Evolutionary conservation across 2,113 vertebrate species (phyloP).

Genomic region (Oreocharis arfaki): DNA sequence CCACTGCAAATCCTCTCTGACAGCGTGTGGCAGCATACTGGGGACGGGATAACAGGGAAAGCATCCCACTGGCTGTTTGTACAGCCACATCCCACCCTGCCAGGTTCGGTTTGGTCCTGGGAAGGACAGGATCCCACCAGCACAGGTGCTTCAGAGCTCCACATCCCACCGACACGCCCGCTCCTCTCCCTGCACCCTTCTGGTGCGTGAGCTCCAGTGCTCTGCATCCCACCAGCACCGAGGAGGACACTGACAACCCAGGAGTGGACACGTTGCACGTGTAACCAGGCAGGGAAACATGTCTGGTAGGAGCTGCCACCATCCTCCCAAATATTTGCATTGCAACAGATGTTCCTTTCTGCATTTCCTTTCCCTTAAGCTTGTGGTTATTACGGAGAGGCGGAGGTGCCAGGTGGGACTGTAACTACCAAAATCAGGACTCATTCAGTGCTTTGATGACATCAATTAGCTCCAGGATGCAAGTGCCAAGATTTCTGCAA

Average conservation of each 20-base stretch:
- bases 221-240: neutral
- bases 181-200: neutral
- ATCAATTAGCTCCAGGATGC: slow-evolving; percentile 65
- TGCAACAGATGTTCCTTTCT: slow-evolving; percentile 51
- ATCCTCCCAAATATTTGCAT: neutral
- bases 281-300: neutral
- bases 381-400: slow-evolving; percentile 1
- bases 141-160: neutral
- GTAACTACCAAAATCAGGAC: slow-evolving; percentile 65
- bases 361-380: neutral
- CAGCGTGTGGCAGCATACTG: rapidly evolving
- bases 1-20: neutral
- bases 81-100: neutral
- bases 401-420: slow-evolving; percentile 68
- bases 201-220: rapidly evolving
- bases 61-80: neutral
- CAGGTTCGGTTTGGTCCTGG: neutral
- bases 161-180: neutral
- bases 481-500: slow-evolving; percentile 54
- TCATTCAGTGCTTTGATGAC: slow-evolving; percentile 60
- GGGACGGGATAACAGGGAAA: neutral
- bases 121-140: neutral
- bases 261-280: neutral
- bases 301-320: neutral
- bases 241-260: neutral